Base-by-base conservation (phyloP, 2,888 invertebrate species). In the Pristionchus maxplancki region DNA sequence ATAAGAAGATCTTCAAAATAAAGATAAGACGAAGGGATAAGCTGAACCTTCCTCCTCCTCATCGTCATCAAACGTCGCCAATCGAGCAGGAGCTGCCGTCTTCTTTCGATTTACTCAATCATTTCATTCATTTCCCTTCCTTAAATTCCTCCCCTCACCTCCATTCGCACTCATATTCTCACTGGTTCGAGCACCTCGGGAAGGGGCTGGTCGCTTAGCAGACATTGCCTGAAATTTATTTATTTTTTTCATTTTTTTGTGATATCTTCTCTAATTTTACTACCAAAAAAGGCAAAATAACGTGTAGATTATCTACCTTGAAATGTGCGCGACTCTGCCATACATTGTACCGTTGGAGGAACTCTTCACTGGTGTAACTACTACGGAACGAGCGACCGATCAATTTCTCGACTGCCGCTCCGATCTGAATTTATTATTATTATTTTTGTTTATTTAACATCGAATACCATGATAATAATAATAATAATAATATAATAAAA, bases 321-420 rank as follows among this genome's bases (percentile, higher is more conserved):
- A 48, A 48, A 28, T 78, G 78, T 1, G 78, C 44, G 8, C 78
- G 78, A 48, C n/a, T 48, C 44, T 40, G n/a, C 44, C 91, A 93
- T 31, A 91, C 90, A 82, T 89, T 90, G 89, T 94, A 94, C 84
- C 91, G 90, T 62, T 91, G 90, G 71, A 91, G 91, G 96, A 99
- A 99, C 96, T 98, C 97, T 95, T 97, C 96, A 89, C 98, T 96
- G 28, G 98, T 98, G 96, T 99, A 99, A 95, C 97, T 97, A 89
- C 98, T 97, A 94, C 98, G 97, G 95, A 98, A 99, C 86, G 98
- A 98, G 89, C 98, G 98, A 84, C 98, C 99, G 97, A 99, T 99
- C 89, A 99, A 96, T 96, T 98, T 98, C 95, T 99, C 98, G 93
- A 99, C 97, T 88, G 98, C 98, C 93, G 98, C 96, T 24, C 99